Evolutionary conservation across 2,113 vertebrate species (phyloP).

Genomic region (Grallaria varia): DNA sequence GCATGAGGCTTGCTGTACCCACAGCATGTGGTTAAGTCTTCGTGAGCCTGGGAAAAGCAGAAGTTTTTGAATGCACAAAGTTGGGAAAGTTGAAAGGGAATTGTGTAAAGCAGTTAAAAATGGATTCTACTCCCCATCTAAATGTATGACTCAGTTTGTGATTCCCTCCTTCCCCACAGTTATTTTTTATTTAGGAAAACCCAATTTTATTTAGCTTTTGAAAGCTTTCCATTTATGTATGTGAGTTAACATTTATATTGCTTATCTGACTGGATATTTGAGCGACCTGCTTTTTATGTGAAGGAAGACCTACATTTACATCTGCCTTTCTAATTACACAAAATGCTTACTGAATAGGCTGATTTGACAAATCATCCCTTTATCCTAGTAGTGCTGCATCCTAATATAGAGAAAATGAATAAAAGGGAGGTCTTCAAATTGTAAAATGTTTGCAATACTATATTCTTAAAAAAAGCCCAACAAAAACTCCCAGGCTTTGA

Average conservation of each 20-base stretch:
- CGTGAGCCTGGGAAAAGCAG: neutral
- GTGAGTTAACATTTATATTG: neutral
- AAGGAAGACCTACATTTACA: neutral
- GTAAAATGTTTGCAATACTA: neutral
- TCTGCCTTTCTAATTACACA: neutral
- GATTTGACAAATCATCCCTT: neutral
- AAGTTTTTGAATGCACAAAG: neutral
- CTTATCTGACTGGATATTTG: neutral
- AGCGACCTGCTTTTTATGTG: neutral
- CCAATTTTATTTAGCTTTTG: neutral
- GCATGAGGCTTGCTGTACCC: neutral
- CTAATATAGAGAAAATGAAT: neutral
- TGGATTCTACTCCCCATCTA: neutral
- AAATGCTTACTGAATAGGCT: neutral
- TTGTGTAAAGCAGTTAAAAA: neutral
- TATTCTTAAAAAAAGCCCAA: neutral
- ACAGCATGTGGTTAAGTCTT: neutral
- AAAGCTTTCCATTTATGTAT: neutral
- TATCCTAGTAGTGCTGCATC: neutral
- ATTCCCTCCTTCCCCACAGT: rapidly evolving
- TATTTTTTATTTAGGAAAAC: neutral
- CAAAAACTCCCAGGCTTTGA: neutral
- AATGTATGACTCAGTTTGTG: neutral
- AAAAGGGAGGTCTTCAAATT: neutral
- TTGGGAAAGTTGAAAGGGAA: neutral